A percentile compares a stretch with the other conserved stretches of the same genome.
phyloP scores from a whole-genome alignment of 2,113 vertebrate genomes.

The Muntiacus muntjak region DNA sequence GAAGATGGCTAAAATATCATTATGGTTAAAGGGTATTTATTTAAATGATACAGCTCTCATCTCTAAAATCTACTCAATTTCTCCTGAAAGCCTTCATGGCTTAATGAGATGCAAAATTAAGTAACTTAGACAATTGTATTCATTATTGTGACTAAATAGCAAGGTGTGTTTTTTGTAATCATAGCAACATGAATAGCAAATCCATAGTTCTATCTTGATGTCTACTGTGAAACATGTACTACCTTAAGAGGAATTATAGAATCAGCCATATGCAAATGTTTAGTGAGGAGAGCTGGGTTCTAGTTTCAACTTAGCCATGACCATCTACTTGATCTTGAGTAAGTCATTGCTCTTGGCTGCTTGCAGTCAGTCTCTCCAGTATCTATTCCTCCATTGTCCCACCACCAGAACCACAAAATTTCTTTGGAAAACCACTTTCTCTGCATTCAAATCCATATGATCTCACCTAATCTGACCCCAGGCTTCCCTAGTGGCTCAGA shows the following conservation, averaged over 20 bases:
- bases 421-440: constrained; percentile 26
- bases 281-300: not conserved
- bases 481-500: not conserved
- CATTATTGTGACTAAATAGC: not conserved
- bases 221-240: not conserved
- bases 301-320: not conserved
- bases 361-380: not conserved
- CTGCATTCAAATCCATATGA: not conserved
- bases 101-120: constrained; percentile 32
- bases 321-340: not conserved
- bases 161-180: not conserved
- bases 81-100: not conserved
- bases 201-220: not conserved
- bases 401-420: not conserved
- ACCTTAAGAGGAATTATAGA: not conserved
- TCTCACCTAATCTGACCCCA: not conserved
- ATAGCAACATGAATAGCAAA: not conserved
- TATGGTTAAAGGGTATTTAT: not conserved
- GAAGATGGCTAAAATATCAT: not conserved
- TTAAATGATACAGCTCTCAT: not conserved
- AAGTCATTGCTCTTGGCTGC: not conserved
- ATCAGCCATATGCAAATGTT: not conserved
- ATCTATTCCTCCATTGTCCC: not conserved
- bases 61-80: not conserved
- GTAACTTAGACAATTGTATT: not conserved